phyloP scores from a whole-genome alignment of 2,797 vertebrate genomes.

The Zalophus californianus region DNA sequence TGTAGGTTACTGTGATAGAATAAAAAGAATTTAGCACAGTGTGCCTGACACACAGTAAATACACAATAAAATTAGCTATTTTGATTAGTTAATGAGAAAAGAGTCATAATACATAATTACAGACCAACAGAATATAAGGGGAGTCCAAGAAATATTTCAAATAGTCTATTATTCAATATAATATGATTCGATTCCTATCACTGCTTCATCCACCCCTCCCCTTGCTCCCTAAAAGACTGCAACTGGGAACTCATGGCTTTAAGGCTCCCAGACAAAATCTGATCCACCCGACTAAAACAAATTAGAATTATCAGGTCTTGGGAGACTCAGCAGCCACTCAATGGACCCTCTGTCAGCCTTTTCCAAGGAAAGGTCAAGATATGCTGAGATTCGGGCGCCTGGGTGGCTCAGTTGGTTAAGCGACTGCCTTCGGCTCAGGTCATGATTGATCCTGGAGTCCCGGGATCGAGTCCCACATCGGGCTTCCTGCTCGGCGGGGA shows the following conservation, averaged over 20 bases:
- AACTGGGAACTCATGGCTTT: neutral
- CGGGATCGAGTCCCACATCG: too few species aligned
- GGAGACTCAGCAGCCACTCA: neutral
- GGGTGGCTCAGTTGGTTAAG: too few species aligned
- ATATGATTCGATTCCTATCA: conserved; percentile 4
- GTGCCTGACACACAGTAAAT: neutral
- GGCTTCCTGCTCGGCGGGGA: too few species aligned
- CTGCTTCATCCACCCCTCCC: neutral
- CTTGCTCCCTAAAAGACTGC: neutral
- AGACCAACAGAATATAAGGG: conserved; percentile 38
- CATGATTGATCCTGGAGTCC: too few species aligned
- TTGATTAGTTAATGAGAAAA: conserved; percentile 36
- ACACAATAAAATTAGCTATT: neutral
- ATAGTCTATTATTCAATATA: conserved; percentile 12
- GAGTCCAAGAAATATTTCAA: conserved; percentile 26
- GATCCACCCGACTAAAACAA: neutral
- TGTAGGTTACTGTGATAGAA: neutral
- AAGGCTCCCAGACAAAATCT: conserved; percentile 20
- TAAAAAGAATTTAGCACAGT: neutral
- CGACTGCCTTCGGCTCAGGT: too few species aligned
- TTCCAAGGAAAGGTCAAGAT: neutral
- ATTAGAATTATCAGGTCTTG: neutral
- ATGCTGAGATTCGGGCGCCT: neutral
- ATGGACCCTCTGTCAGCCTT: neutral
- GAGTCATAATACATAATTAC: conserved; percentile 21